Evolutionary conservation across 2,113 vertebrate species (phyloP), one percentile per base, ranked within the genome.

Genomic region (Amblyornis subalaris): DNA sequence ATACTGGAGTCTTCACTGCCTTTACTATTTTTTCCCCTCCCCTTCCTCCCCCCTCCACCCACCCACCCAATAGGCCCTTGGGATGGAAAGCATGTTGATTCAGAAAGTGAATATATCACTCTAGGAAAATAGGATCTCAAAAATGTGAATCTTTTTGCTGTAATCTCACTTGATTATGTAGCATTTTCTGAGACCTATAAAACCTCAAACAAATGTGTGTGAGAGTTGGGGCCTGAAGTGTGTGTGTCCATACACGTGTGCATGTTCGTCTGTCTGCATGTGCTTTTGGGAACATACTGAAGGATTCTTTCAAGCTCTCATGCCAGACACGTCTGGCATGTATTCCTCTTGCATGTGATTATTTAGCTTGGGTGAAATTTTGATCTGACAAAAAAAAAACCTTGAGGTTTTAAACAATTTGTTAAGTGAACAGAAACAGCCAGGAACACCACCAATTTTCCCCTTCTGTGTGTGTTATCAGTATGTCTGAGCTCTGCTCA

Each of bases 211-310:
- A 82, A 87, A 40, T 22, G 24, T 10, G 10, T 5, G 2, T 75
- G 26, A 72, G n/a, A 72, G 19, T 9, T 83, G 51, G 28, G 58
- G 33, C 36, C 66, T 73, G 62, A 66, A 72, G 5, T 14, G 22
- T 36, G 2, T n/a, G 48, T 8, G 1, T 29, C 20, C 24, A 14
- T 19, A 71, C 12, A n/a, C 21, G 0, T 64, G 31, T 33, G 0
- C 6, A 0, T 36, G 48, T 31, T 83, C 67, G 60, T 87, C 47
- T 81, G 50, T 31, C 65, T 90, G 51, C 45, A 4, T 40, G 42
- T 54, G 48, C 62, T 89, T 91, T 84, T 89, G 40, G 85, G 69
- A 36, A 44, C 17, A 12, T 8, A 40, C 69, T 66, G 73, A 72
- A 61, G 77, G 50, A 61, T 72, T 85, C 50, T 48, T 93, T 85